phyloP scores from a whole-genome alignment of 2,888 invertebrate genomes.

The Clivina fossor region DNA sequence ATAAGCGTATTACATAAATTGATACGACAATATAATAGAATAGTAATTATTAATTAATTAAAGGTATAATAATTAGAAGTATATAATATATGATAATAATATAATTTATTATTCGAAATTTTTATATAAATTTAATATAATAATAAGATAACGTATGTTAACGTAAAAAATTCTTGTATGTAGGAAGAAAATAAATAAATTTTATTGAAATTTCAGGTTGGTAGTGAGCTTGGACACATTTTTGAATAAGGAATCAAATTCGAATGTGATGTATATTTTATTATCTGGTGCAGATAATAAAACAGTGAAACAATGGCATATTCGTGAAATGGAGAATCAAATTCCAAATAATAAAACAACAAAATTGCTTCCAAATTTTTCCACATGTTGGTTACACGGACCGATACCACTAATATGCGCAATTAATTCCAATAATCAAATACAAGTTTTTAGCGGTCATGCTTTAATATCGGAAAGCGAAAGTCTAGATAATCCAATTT shows the following conservation, averaged over 20 bases:
- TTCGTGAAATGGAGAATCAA: conserved; percentile 43
- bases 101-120: too few species aligned
- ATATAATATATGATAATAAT: too few species aligned
- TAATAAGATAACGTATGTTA: too few species aligned
- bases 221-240: conserved; percentile 47
- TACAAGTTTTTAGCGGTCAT: conserved; percentile 46
- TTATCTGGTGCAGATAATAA: conserved; percentile 47
- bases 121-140: too few species aligned
- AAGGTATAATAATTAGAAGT: too few species aligned
- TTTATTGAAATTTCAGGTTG: conserved; percentile 43
- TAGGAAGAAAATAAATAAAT: too few species aligned
- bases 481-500: conserved; percentile 38
- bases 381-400: conserved; percentile 42
- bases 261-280: conserved; percentile 44
- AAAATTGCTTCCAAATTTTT: conserved; percentile 42
- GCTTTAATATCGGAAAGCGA: conserved; percentile 44
- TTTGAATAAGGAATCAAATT: conserved; percentile 44
- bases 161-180: too few species aligned
- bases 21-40: too few species aligned
- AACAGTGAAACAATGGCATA: conserved; percentile 47
- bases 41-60: too few species aligned
- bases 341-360: conserved; percentile 35
- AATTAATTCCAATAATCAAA: conserved; percentile 41
- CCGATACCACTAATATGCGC: conserved; percentile 38
- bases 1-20: too few species aligned